phyloP scores from a whole-genome alignment of 2,797 vertebrate species.

The Uromys caudimaculatus region DNA sequence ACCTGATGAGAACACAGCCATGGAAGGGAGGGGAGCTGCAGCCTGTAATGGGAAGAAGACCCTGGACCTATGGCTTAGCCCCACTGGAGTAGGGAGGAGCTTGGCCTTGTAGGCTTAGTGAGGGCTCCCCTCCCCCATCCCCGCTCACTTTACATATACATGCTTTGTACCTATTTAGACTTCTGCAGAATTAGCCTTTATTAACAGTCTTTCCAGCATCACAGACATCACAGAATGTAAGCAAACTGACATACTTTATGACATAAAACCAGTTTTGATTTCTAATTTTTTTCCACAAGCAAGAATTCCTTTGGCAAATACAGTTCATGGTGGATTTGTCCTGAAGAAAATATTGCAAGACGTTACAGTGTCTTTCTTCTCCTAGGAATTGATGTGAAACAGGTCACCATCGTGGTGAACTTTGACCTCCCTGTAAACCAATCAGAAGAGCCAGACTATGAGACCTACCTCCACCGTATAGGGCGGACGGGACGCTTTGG shows the following conservation, averaged over 20 bases:
- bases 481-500: constrained; percentile 88
- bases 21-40: neutral
- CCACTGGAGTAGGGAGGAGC: neutral
- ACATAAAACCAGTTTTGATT: neutral
- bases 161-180: neutral
- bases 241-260: neutral
- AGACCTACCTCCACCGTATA: constrained; percentile 90
- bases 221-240: neutral
- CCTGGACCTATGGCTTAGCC: neutral
- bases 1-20: neutral
- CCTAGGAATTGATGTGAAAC: constrained; percentile 89
- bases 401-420: constrained; percentile 89
- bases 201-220: neutral
- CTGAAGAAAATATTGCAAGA: neutral
- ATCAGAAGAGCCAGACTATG: constrained; percentile 76
- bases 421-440: constrained; percentile 84
- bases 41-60: neutral
- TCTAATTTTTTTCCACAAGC: neutral
- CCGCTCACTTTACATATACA: accelerated
- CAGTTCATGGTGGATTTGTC: neutral
- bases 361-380: neutral
- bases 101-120: neutral
- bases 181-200: neutral
- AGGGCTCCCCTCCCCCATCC: neutral
- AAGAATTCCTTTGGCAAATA: neutral